Evolutionary conservation across 2,888 invertebrate genomes (phyloP), one percentile per base, ranked within the genome.

Genomic region (Andrena marginata): DNA sequence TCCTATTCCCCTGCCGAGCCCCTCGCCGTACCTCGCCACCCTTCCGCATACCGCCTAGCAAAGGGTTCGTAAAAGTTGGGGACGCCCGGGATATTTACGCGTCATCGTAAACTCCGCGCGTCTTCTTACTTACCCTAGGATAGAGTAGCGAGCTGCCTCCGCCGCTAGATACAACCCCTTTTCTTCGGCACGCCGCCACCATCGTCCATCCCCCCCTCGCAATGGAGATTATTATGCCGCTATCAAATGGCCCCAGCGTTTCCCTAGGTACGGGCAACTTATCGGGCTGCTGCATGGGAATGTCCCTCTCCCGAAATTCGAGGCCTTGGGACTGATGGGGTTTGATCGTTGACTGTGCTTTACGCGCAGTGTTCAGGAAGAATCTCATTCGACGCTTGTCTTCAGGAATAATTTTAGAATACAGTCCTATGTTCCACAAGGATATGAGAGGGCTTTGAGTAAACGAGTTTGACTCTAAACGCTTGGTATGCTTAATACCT

Each of bases 21-120:
- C 42, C 77, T 56, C 56, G 56, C 84, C 4, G 56, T 83, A 54
- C 63, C 83, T 73, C 67, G 64, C 56, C 63, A 31, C 23, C 23
- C 62, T 80, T 63, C 75, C 65, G 67, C 67, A 65, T 78, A 74
- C 81, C 88, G 72, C 85, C 84, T 82, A 80, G 87, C 85, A 88
- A 88, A 91, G 91, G 92, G 90, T 91, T 92, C 89, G 90, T 90
- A 91, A 92, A 93, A 93, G 90, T 92, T 93, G 89, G 90, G 88
- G 90, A 92, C 89, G 89, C 87, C 80, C 79, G 86, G 88, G 91
- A 92, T 93, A 93, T 93, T 93, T 92, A 92, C 91, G 91, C 91
- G 89, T 91, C 89, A 89, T 89, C 92, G 90, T 93, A 93, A 93
- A 93, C 86, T 90, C 79, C 85, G 81, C 82, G 85, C 87, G 88